phyloP scores from a whole-genome alignment of 2,113 vertebrate genomes.

The Rhinichthys klamathensis region DNA sequence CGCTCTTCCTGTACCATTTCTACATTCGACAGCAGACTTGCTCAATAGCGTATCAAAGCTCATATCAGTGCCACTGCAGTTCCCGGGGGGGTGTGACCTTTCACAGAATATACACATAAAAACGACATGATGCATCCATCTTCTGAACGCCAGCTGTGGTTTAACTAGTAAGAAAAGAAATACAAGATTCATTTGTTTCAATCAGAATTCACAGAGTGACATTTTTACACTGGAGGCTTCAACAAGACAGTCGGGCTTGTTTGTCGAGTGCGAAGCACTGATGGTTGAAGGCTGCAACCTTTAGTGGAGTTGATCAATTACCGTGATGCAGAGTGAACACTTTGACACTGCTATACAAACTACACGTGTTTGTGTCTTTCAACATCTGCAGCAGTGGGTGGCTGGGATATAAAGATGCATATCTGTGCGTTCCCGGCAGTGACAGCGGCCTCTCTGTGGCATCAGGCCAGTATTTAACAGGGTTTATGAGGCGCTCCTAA shows the following conservation, averaged over 20 bases:
- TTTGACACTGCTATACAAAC: conserved; percentile 14
- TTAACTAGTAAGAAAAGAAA: not conserved
- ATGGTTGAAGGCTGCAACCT: conserved; percentile 34
- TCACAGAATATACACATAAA: conserved; percentile 33
- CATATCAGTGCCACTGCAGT: not conserved
- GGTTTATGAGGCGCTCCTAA: conserved; percentile 55
- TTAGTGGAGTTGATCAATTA: conserved; percentile 30
- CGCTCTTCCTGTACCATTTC: not conserved
- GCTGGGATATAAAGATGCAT: not conserved
- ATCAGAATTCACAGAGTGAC: conserved; percentile 1
- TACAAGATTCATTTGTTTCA: not conserved
- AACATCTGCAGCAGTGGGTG: not conserved
- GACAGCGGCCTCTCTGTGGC: not conserved
- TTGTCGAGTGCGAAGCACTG: not conserved
- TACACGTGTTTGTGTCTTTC: not conserved
- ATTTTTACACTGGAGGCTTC: not conserved
- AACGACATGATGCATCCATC: conserved; percentile 14
- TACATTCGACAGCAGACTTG: not conserved
- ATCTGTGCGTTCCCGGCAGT: not conserved
- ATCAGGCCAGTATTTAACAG: conserved; percentile 47
- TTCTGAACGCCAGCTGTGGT: not conserved
- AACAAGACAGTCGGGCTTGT: not conserved
- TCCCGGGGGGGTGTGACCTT: conserved; percentile 37
- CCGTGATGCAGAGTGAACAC: not conserved
- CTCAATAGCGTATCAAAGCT: conserved; percentile 15